Conservation (phyloP, 1,140 invertebrate species). For the Diorhabda sublineata region DNA sequence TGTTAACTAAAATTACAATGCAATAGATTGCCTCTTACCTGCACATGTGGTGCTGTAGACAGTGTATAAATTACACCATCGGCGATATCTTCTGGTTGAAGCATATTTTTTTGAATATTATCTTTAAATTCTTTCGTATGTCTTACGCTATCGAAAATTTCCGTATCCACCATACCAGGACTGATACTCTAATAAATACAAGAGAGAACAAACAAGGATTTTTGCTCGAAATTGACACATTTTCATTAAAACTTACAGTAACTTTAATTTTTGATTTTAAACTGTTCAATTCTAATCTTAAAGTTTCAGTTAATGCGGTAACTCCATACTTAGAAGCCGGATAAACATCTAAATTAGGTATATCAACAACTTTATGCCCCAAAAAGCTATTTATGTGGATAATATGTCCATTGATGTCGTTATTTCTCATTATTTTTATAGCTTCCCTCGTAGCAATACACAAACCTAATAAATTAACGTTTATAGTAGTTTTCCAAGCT, state of each 20-base stretch:
- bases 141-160: slow-evolving; percentile 12
- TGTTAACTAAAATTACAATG: too few relatives aligned
- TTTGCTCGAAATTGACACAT: neutral
- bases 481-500: slow-evolving; percentile 8
- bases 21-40: slow-evolving; percentile 47
- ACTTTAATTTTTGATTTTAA: slow-evolving; percentile 45
- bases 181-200: slow-evolving; percentile 22
- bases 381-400: slow-evolving; percentile 59
- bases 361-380: slow-evolving; percentile 36
- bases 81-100: slow-evolving; percentile 50
- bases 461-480: slow-evolving; percentile 51
- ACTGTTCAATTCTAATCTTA: slow-evolving; percentile 52
- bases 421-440: slow-evolving; percentile 56
- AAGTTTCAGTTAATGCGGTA: slow-evolving; percentile 52
- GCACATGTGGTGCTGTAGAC: slow-evolving; percentile 56
- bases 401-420: slow-evolving; percentile 61
- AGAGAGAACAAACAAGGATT: neutral
- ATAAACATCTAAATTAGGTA: slow-evolving; percentile 46
- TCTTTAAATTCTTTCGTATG: slow-evolving; percentile 9
- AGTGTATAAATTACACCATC: slow-evolving; percentile 58
- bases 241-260: slow-evolving; percentile 41
- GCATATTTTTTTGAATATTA: neutral
- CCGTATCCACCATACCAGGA: slow-evolving; percentile 23
- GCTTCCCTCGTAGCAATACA: slow-evolving; percentile 61
- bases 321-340: slow-evolving; percentile 54